phyloP scores from a whole-genome alignment of 2,113 vertebrate genomes.

The Phyllostomus hastatus region DNA sequence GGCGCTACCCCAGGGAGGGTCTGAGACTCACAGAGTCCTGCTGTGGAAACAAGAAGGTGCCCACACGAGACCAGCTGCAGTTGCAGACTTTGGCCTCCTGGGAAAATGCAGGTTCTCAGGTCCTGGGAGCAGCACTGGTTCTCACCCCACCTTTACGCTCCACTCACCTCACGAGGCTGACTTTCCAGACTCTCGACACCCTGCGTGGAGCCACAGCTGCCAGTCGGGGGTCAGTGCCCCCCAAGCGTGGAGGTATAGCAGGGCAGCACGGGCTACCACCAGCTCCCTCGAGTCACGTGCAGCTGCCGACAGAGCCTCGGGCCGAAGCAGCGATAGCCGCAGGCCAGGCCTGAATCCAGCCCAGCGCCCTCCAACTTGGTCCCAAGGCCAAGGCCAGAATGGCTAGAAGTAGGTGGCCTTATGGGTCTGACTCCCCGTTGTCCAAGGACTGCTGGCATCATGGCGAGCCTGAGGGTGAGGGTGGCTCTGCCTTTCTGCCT shows the following conservation, averaged over 20 bases:
- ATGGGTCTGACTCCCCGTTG: rapidly evolving
- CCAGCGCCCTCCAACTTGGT: background rate
- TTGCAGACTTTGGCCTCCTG: background rate
- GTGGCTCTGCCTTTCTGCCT: background rate
- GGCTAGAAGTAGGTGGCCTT: background rate
- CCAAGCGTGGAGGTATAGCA: background rate
- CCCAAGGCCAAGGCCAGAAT: background rate
- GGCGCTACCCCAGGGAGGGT: background rate
- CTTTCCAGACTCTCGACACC: background rate
- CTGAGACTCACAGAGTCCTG: background rate
- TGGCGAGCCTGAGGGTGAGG: background rate
- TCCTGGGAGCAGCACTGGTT: background rate
- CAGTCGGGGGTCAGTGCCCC: too few species aligned
- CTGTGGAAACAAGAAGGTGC: background rate
- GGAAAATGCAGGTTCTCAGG: background rate
- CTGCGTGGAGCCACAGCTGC: rapidly evolving
- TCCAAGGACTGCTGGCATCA: background rate
- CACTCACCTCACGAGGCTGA: background rate
- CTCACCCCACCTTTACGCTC: background rate
- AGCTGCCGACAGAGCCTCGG: background rate
- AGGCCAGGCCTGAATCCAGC: background rate
- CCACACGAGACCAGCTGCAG: background rate
- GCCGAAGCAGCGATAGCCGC: background rate
- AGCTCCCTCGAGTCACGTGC: background rate
- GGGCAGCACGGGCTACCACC: too few species aligned